phyloP scores from a whole-genome alignment of 2,113 vertebrate genomes.

The Percina caprodes region DNA sequence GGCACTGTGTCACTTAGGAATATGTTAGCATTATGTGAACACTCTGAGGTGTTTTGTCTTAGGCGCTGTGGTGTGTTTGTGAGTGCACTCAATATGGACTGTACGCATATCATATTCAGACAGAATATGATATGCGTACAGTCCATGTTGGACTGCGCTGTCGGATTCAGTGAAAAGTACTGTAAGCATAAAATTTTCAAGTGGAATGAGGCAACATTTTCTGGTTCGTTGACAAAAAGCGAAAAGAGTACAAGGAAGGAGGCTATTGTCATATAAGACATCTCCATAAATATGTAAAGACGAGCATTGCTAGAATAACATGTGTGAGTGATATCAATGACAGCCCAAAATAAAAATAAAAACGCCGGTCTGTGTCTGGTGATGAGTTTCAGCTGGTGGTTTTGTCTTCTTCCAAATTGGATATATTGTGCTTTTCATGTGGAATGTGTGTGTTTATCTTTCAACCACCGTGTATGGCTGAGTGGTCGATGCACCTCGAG shows the following conservation, averaged over 20 bases:
- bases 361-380: too few species aligned
- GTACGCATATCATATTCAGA: too few species aligned
- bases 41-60: conserved; percentile 57
- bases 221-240: conserved; percentile 6
- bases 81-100: conserved; percentile 26
- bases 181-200: conserved; percentile 19
- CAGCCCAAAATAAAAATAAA: too few species aligned
- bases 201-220: conserved; percentile 18
- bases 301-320: neutral
- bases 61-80: conserved; percentile 39
- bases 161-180: conserved; percentile 25
- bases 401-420: neutral
- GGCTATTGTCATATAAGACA: neutral
- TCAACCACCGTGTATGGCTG: neutral
- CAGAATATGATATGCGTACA: conserved; percentile 48
- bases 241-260: conserved; percentile 5
- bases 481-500: conserved; percentile 25
- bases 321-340: too few species aligned
- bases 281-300: too few species aligned
- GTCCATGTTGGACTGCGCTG: conserved; percentile 24
- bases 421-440: neutral
- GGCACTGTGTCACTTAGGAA: conserved; percentile 64
- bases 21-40: conserved; percentile 66
- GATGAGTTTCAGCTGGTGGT: neutral
- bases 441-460: neutral